phyloP scores from a whole-genome alignment of 1,140 invertebrate genomes.

The Lepidotrigona ventralis region DNA sequence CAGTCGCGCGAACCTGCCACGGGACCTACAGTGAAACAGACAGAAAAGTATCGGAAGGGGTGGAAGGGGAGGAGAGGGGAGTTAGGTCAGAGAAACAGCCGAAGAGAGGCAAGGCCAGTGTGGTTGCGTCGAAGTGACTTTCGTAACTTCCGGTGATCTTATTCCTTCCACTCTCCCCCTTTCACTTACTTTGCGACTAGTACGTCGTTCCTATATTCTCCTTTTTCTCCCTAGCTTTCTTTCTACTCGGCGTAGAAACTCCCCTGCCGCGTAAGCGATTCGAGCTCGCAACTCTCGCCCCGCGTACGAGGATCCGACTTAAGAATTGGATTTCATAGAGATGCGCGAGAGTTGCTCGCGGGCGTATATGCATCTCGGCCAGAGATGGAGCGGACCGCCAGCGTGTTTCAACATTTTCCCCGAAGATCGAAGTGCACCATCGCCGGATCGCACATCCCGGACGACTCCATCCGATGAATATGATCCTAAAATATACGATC shows the following conservation, averaged over 20 bases:
- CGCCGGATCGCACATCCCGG: neutral
- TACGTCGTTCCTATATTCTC: neutral
- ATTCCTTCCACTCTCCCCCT: neutral
- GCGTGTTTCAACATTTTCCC: conserved; percentile 16
- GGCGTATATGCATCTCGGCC: neutral
- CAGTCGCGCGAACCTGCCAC: neutral
- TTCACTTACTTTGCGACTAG: neutral
- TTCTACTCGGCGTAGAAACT: neutral
- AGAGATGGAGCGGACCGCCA: neutral
- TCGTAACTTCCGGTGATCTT: conserved; percentile 45
- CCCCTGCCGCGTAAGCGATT: conserved; percentile 14
- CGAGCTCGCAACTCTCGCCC: conserved; percentile 4
- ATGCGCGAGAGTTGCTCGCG: conserved; percentile 39
- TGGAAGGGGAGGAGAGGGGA: neutral
- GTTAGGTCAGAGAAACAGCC: conserved; percentile 11
- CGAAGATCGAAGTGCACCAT: neutral
- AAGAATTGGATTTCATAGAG: conserved; percentile 58
- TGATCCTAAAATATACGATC: conserved; percentile 1
- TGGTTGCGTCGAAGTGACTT: conserved; percentile 37
- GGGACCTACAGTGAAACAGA: neutral
- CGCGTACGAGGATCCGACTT: conserved; percentile 26
- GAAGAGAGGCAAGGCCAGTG: neutral
- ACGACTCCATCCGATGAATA: neutral
- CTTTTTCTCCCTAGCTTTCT: neutral
- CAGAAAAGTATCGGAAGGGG: neutral